A percentile compares a stretch with the other conserved stretches of the same genome.
Conservation (phyloP, 2,888 invertebrate genomes). For the Halictus ligatus region DNA sequence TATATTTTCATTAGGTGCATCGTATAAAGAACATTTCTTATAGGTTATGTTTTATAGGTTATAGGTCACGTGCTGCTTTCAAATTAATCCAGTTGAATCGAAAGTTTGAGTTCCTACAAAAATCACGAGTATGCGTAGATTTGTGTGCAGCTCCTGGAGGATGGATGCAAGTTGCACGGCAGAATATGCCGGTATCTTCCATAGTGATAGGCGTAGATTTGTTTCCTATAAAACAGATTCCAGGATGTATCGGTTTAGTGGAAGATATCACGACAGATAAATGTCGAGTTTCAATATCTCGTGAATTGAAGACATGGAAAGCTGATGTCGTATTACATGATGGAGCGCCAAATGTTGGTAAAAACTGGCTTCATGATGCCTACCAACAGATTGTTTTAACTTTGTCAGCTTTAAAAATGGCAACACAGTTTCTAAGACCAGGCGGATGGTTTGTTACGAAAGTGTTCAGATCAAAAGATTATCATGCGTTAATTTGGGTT, state of each 20-base stretch:
- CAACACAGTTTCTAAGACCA: conserved; percentile 93
- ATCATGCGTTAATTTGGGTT: conserved; percentile 97
- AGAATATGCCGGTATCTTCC: conserved; percentile 98
- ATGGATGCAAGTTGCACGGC: conserved; percentile 99
- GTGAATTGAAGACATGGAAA: conserved; percentile 97
- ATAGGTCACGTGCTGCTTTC: conserved; percentile 99
- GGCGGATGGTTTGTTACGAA: conserved; percentile 99
- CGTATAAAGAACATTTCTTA: conserved; percentile 11
- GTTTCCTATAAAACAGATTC: conserved; percentile 95
- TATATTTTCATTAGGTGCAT: background rate
- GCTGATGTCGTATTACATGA: conserved; percentile 98
- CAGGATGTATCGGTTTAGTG: conserved; percentile 94
- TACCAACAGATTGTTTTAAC: conserved; percentile 97
- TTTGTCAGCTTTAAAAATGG: conserved; percentile 96
- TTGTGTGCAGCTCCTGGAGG: conserved; percentile 99
- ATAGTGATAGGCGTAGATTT: conserved; percentile 98
- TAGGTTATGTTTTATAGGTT: conserved; percentile 87
- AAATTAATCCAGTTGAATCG: conserved; percentile 99
- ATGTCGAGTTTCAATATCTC: conserved; percentile 91
- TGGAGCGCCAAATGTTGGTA: conserved; percentile 98
- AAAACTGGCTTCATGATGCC: conserved; percentile 98
- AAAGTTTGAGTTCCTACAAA: conserved; percentile 98
- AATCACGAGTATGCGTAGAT: conserved; percentile 98
- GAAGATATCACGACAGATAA: conserved; percentile 99
- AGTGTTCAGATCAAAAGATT: conserved; percentile 99